Base-by-base conservation (phyloP, 2,113 vertebrate species). In the Physeter macrocephalus region DNA sequence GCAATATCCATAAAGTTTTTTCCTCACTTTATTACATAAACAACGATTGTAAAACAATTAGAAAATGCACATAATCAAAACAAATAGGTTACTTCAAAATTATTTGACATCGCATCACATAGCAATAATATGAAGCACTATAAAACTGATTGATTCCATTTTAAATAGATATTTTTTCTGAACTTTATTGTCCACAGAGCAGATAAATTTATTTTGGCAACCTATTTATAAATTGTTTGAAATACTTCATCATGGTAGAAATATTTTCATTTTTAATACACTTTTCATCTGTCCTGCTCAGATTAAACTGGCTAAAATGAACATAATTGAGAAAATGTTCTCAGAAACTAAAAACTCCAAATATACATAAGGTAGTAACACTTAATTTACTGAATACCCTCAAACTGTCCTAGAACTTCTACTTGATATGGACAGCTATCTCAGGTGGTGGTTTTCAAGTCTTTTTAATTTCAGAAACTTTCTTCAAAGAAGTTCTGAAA, bases 281-380 rank as follows among this genome's bases (percentile, higher is more conserved):
- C 34, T 61, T 92, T 88, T 52, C 78, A 94, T 92, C 18, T 57
- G 5, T 94, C 36, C 39, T 52, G 18, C 23, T 71, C 69, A 75
- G 72, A 11, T 84, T 62, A 27, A 92, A 69, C 1, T 84, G 36
- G 21, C 59, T 36, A 88, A 93, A 77, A 74, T 69, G 11, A 64
- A 93, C 78, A 93, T 52, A 77, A 88, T 1, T n/a, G 15, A 87
- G 34, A 74, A 80, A 92, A 21, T 36, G 10, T 74, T 84, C 83
- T 85, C 67, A 92, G 96, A 92, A 88, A 36, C n/a, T 67, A 43
- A 94, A 94, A 85, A 83, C 39, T 89, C 46, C 83, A 80, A 80
- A 62, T 78, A 88, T 59, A 94, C 23, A 43, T 39, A 39, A 54
- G 20, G 17, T 61, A 74, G 31, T 46, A 27, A 77, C 64, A 34